phyloP scores from a whole-genome alignment of 2,797 vertebrate species.

The Chelmon rostratus region DNA sequence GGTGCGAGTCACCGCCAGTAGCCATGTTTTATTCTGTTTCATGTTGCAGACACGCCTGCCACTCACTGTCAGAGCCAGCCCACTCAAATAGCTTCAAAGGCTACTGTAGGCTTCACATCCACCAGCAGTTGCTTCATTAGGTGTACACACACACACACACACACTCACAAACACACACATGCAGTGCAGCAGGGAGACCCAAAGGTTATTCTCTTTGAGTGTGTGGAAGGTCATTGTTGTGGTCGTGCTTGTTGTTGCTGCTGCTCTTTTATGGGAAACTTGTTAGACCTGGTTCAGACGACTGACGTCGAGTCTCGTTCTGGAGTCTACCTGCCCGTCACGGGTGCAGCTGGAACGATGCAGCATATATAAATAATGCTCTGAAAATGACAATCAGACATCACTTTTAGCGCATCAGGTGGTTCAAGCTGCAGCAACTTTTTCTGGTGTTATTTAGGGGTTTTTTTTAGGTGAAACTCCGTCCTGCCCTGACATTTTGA shows the following conservation, averaged over 20 bases:
- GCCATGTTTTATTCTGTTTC: conserved; percentile 88
- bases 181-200: conserved; percentile 45
- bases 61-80: conserved; percentile 84
- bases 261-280: conserved; percentile 35
- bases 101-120: conserved; percentile 61
- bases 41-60: conserved; percentile 83
- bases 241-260: conserved; percentile 13
- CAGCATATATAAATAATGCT: background rate
- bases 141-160: conserved; percentile 51
- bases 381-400: background rate
- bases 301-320: background rate
- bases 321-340: background rate
- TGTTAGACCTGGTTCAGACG: conserved; percentile 13
- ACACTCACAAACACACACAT: conserved; percentile 23
- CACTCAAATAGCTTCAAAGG: conserved; percentile 82
- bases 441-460: no score
- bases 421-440: background rate
- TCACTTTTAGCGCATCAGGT: background rate
- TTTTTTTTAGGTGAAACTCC: no score
- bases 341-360: background rate
- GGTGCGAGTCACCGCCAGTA: conserved; percentile 76
- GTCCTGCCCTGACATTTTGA: no score
- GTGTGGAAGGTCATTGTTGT: conserved; percentile 68
- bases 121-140: conserved; percentile 69
- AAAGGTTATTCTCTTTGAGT: conserved; percentile 51